phyloP scores from a whole-genome alignment of 2,113 vertebrate genomes.

The Cyanoramphus novaezelandiae region DNA sequence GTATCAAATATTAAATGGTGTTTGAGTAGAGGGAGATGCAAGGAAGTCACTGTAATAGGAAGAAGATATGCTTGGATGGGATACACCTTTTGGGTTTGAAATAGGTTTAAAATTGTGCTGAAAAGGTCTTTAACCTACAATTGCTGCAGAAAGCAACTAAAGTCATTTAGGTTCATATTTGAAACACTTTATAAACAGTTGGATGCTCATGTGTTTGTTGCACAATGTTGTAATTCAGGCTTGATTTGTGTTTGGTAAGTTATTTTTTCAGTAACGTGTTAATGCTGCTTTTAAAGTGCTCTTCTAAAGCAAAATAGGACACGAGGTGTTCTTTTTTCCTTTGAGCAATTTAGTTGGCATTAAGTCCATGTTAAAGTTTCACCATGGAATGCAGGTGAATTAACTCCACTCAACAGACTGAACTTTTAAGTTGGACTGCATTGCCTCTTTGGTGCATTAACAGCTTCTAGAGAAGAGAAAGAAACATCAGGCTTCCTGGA shows the following conservation, averaged over 20 bases:
- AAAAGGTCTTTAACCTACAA: not conserved
- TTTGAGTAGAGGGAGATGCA: not conserved
- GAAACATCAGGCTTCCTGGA: not conserved
- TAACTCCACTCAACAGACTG: not conserved
- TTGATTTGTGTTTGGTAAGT: not conserved
- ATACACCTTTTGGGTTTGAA: not conserved
- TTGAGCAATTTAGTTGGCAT: not conserved
- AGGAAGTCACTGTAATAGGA: rapidly evolving
- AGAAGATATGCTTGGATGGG: not conserved
- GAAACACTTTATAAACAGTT: not conserved
- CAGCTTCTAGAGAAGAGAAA: not conserved
- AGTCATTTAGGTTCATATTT: not conserved
- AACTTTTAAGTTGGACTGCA: not conserved
- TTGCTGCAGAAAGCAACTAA: not conserved
- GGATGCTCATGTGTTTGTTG: not conserved
- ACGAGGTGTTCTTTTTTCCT: not conserved
- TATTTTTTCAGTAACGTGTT: not conserved
- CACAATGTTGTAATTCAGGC: not conserved
- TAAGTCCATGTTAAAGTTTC: not conserved
- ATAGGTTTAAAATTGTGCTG: not conserved
- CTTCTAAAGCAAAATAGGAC: not conserved
- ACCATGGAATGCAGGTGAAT: not conserved
- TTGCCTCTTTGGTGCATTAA: not conserved
- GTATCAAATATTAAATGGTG: not conserved
- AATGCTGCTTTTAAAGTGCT: not conserved